These are phyloP conservation scores for Dexiosoma caninum DNA, from an alignment of 2,888 invertebrate species.

Conservation along the genomic window DNA sequence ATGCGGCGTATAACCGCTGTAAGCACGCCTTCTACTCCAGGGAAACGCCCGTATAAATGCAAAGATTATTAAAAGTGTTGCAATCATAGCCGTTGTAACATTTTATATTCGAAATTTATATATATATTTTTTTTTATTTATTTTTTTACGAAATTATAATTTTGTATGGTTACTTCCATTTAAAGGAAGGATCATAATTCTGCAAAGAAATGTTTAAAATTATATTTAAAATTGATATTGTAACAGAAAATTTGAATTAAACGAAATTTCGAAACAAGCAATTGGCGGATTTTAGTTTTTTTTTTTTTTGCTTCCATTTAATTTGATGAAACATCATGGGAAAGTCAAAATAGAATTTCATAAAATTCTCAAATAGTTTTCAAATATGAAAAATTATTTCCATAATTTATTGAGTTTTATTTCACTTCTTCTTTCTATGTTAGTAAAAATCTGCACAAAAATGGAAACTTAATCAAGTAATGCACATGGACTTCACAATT, in stretches of 20 bases:
- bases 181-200: background rate
- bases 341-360: too few relatives aligned
- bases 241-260: background rate
- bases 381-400: too few relatives aligned
- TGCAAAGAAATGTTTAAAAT: conserved; percentile 30
- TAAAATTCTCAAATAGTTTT: too few relatives aligned
- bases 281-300: background rate
- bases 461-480: too few relatives aligned
- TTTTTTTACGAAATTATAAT: background rate
- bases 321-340: too few relatives aligned
- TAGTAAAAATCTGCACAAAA: too few relatives aligned
- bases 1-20: background rate
- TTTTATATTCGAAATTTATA: conserved; percentile 17
- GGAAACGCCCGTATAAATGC: conserved; percentile 78
- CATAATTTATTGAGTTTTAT: too few relatives aligned
- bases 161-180: background rate
- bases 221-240: background rate
- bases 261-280: conserved; percentile 21
- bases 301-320: background rate
- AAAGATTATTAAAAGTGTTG: conserved; percentile 77
- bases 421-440: too few relatives aligned
- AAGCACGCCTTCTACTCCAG: conserved; percentile 72
- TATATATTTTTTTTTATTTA: background rate
- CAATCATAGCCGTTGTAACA: conserved; percentile 73
- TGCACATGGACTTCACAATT: too few relatives aligned